Base-by-base conservation (phyloP, 2,888 invertebrate species). In the Eustalomyia histrio region DNA sequence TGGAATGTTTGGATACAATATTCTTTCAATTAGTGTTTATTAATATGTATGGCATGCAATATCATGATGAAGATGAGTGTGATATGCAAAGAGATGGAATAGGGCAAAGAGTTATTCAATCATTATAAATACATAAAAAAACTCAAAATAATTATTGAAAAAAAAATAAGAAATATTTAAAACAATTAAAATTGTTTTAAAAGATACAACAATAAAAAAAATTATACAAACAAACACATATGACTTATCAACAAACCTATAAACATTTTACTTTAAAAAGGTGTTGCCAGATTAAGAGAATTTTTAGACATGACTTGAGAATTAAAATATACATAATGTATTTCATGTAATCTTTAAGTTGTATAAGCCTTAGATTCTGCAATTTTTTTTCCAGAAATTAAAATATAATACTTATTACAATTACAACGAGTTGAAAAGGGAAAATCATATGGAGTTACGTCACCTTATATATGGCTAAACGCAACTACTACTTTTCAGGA, bases 41-140 rank as follows among this genome's bases (percentile, higher is more conserved):
- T 76, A 76, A 80, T 60, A 17, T 76, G 80, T 76, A 73, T 80
- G 76, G 76, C 64, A 69, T 80, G 73, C 69, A 76, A 71, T 76
- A 43, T 6, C 9, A 57, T 57, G 33, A 33, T 29, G 33, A 33
- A 8, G 16, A 29, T 57, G 68, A 63, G 12, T 65, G 55, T 67
- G 65, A 61, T 76, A 63, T 39, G 18, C 29, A 55, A 57, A 63
- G 35, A 58, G 6, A 50, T 21, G 24, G n/a, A 33, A 16, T 9
- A 64, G 16, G 1, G n/a, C 39, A 33, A 60, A 67, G 29, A 60
- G 39, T 58, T 65, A 73, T 63, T 29, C 68, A 57, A 52, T 68
- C 52, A 74, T 64, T 63, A 68, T 33, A 67, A 10, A 67, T 58
- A 53, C 60, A 68, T 47, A 10, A 18, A 52, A 52, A 52, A 52